These are phyloP conservation scores for Heliconius aoede DNA, from an alignment of 2,888 invertebrate genomes.

Conservation along the genomic window DNA sequence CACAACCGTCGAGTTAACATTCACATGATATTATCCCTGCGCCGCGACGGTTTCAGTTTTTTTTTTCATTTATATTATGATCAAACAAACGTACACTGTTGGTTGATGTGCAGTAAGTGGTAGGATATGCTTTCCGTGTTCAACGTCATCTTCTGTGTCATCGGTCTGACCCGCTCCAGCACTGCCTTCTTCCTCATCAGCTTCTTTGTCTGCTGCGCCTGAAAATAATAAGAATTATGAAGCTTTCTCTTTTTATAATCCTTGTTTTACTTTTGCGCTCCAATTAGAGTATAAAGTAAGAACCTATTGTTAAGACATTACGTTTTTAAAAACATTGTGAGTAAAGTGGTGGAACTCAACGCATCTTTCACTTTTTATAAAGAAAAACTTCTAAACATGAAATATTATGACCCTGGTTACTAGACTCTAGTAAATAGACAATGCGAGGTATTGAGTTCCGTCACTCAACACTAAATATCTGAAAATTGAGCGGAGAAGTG, in stretches of 20 bases:
- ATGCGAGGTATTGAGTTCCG: background rate
- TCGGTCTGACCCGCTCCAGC: slow-evolving; percentile 64
- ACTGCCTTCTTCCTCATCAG: slow-evolving; percentile 77
- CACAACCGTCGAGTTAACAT: too few relatives aligned
- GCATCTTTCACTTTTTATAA: too few relatives aligned
- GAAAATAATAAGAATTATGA: slow-evolving; percentile 36
- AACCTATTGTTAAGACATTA: too few relatives aligned
- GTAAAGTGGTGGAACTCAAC: too few relatives aligned
- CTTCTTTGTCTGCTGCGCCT: slow-evolving; percentile 78
- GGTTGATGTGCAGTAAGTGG: slow-evolving; percentile 71
- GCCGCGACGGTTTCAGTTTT: background rate
- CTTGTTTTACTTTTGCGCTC: too few relatives aligned
- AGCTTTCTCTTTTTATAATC: too few relatives aligned
- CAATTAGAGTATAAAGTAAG: too few relatives aligned
- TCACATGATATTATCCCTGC: background rate
- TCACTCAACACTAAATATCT: too few relatives aligned
- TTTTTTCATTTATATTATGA: background rate
- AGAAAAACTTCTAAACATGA: too few relatives aligned
- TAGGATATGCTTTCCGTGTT: slow-evolving; percentile 70
- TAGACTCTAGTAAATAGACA: too few relatives aligned
- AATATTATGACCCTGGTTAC: too few relatives aligned
- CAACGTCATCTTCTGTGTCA: slow-evolving; percentile 66
- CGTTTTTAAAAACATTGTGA: too few relatives aligned
- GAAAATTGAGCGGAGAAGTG: background rate
- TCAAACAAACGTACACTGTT: slow-evolving; percentile 61